phyloP scores from a whole-genome alignment of 30 jellyfish, hydroid and myxozoan species.

The Hydractinia symbiolongicarpus region DNA sequence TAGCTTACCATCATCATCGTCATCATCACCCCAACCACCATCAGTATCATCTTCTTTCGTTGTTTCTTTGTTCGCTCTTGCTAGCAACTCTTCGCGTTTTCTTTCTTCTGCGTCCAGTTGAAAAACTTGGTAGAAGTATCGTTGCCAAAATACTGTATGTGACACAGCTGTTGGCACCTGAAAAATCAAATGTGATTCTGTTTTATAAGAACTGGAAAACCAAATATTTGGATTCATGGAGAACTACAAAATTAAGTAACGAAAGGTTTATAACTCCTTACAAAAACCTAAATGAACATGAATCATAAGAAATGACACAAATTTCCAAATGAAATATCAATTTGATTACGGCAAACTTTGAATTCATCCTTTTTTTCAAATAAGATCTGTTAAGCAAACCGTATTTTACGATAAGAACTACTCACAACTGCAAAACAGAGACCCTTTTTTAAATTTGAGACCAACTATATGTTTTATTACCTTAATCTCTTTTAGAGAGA shows the following conservation, averaged over 20 bases:
- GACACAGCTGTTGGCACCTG: conserved; percentile 81
- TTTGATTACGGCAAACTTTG: too few species aligned
- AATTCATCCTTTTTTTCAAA: too few species aligned
- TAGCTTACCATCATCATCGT: conserved; percentile 52
- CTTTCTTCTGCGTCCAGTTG: conserved; percentile 59
- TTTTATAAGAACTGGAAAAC: neutral
- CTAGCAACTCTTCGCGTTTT: conserved; percentile 65
- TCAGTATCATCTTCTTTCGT: conserved; percentile 21
- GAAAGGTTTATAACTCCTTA: neutral
- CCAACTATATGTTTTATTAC: too few species aligned
- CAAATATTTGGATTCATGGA: neutral
- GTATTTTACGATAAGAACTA: too few species aligned
- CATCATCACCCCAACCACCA: conserved; percentile 44
- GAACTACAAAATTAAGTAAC: neutral
- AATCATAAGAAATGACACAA: too few species aligned
- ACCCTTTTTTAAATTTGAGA: too few species aligned
- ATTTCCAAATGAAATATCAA: too few species aligned
- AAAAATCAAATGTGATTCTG: neutral
- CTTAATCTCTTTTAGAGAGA: too few species aligned
- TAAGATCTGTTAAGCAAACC: too few species aligned
- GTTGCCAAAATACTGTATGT: conserved; percentile 72
- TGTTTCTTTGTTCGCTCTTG: conserved; percentile 54
- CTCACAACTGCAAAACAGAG: too few species aligned
- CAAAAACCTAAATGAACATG: too few species aligned
- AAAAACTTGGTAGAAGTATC: conserved; percentile 58